These are phyloP conservation scores for Lochmaea capreae DNA, from an alignment of 2,888 invertebrate genomes.

Conservation along the genomic window DNA sequence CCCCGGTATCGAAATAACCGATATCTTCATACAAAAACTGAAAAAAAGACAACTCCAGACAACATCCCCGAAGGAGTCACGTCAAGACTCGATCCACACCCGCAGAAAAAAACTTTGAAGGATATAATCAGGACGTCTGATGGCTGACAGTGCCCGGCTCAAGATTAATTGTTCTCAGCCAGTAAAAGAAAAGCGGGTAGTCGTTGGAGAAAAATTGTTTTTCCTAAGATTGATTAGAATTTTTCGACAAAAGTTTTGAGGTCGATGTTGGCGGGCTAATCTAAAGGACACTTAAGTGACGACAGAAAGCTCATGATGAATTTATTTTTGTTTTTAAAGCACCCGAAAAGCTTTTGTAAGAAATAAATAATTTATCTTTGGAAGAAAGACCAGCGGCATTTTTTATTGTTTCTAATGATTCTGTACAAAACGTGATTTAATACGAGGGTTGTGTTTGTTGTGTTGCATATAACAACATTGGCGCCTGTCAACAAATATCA, in stretches of 20 bases:
- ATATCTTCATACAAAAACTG: slow-evolving; percentile 12
- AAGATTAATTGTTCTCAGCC: slow-evolving; percentile 50
- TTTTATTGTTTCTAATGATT: background rate
- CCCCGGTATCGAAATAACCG: background rate
- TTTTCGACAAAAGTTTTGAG: slow-evolving; percentile 38
- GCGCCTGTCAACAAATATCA: no score
- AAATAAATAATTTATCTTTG: slow-evolving; percentile 3
- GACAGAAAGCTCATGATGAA: slow-evolving; percentile 20
- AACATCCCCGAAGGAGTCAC: slow-evolving; percentile 24
- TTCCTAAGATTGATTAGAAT: slow-evolving; percentile 44
- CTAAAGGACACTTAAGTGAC: slow-evolving; percentile 20
- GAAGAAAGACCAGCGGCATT: background rate
- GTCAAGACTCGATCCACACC: slow-evolving; percentile 32
- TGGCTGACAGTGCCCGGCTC: slow-evolving; percentile 51
- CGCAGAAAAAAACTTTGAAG: slow-evolving; percentile 36
- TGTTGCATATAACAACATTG: no score
- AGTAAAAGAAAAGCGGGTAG: slow-evolving; percentile 32
- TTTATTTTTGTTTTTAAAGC: slow-evolving; percentile 21
- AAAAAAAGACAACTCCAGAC: slow-evolving; percentile 23
- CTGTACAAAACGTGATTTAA: background rate
- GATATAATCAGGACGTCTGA: slow-evolving; percentile 50
- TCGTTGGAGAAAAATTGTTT: slow-evolving; percentile 39
- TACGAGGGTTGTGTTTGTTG: no score
- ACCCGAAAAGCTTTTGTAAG: background rate
- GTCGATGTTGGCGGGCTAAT: slow-evolving; percentile 30